Base-by-base conservation (phyloP, 2,888 invertebrate species). In the Tricholauxania praeusta region DNA sequence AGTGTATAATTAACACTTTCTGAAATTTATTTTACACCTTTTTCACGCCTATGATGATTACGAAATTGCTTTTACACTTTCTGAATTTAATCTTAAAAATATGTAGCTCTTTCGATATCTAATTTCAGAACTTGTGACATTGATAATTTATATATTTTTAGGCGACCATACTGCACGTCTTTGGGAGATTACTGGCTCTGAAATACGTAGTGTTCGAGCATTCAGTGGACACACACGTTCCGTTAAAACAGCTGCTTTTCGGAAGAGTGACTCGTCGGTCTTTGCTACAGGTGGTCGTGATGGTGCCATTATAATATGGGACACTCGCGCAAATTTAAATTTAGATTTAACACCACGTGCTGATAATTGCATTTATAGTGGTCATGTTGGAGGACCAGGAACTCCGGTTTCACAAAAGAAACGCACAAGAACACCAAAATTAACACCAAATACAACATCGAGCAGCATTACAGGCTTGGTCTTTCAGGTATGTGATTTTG, bases 251-350 rank as follows among this genome's bases (percentile, higher is more conserved):
- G 93, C 93, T 0, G 92, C 92, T 3, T 94, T 95, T 82, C 89
- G 92, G 12, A 92, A 92, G 62, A 87, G 89, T 10, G 93, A 93
- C 88, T 85, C 90, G 79, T 92, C 91, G 71, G 92, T 95, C 2
- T 96, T 97, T 88, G 96, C 95, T 1, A 95, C 95, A 0, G 96
- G 97, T 19, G 93, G 94, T 0, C 89, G 97, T 49, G 97, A 97
- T 87, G 96, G 97, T 0, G 92, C 92, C 79, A 93, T 97, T 19
- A 91, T 95, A 79, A 85, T 96, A 19, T 97, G 96, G 96, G 97
- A 97, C 84, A 91, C 90, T 0, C 88, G 94, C 76, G 89, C 89
- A 28, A 88, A 87, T 73, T 87, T 87, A 14, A 88, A 83, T 72
- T 80, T 87, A 39, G 86, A 87, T 74, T 78, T 85, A 63, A 87